A percentile compares a stretch with the other conserved stretches of the same genome.
These are phyloP conservation scores for Brachymystax lenok DNA, from an alignment of 2,797 vertebrate species.

Conservation along the genomic window DNA sequence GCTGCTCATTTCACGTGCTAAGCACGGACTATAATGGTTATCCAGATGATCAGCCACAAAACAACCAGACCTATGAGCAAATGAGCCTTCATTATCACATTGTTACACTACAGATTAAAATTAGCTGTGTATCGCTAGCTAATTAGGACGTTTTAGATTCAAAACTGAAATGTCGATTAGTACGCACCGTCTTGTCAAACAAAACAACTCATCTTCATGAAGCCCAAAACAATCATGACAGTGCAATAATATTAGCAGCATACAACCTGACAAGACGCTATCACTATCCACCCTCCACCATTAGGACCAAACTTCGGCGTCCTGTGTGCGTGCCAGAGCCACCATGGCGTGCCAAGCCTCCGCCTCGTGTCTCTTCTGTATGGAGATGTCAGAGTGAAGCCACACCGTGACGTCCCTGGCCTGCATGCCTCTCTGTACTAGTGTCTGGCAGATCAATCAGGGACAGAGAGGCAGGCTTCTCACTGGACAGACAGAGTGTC, in stretches of 20 bases:
- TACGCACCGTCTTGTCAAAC: background rate
- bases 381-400: background rate
- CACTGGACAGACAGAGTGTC: background rate
- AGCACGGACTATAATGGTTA: too few relatives aligned
- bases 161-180: background rate
- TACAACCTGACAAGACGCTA: background rate
- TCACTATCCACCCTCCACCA: background rate
- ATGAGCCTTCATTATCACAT: background rate
- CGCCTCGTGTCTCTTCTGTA: background rate
- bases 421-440: background rate
- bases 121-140: background rate
- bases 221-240: background rate
- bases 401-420: background rate
- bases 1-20: background rate
- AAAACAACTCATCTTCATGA: background rate
- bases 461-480: background rate
- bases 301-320: background rate
- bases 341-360: background rate
- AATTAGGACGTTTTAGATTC: background rate
- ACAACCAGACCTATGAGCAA: background rate
- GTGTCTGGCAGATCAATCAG: slow-evolving; percentile 1
- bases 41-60: background rate
- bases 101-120: background rate
- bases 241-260: background rate
- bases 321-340: background rate